These are phyloP conservation scores for Sander lucioperca DNA, from an alignment of 2,113 vertebrate genomes.

Conservation along the genomic window DNA sequence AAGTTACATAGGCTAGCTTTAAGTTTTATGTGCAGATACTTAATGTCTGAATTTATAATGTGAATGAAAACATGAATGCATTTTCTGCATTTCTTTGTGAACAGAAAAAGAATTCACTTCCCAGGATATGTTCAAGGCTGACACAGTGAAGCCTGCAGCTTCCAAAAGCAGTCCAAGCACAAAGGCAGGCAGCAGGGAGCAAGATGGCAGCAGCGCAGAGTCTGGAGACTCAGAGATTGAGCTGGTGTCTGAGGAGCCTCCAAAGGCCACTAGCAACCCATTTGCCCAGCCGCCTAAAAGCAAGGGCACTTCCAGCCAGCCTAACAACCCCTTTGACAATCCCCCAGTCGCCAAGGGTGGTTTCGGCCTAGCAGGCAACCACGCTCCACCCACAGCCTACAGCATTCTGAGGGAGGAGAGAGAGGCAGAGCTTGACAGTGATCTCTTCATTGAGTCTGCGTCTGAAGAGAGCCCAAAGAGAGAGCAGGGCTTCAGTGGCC, in stretches of 20 bases:
- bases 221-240: slow-evolving; percentile 97
- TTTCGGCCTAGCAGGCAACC: slow-evolving; percentile 87
- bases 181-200: slow-evolving; percentile 80
- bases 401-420: slow-evolving; percentile 97
- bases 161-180: slow-evolving; percentile 64
- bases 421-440: slow-evolving; percentile 97
- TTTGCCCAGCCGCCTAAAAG: slow-evolving; percentile 86
- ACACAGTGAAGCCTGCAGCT: slow-evolving; percentile 64
- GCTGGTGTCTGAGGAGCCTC: slow-evolving; percentile 93
- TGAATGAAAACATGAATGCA: slow-evolving; percentile 17
- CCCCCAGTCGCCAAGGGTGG: slow-evolving; percentile 85
- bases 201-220: slow-evolving; percentile 91
- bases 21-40: neutral
- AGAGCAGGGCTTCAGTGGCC: slow-evolving; percentile 90
- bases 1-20: slow-evolving; percentile 1
- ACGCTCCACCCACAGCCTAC: slow-evolving; percentile 89
- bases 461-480: slow-evolving; percentile 97
- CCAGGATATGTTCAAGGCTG: slow-evolving; percentile 75
- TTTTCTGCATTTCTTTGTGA: slow-evolving; percentile 78
- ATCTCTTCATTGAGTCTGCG: slow-evolving; percentile 97
- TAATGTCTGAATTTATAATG: slow-evolving; percentile 16
- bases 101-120: slow-evolving; percentile 82
- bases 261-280: slow-evolving; percentile 76
- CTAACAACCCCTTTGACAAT: slow-evolving; percentile 84
- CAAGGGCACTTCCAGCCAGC: slow-evolving; percentile 87